Conservation (phyloP, 1,140 invertebrate species). For the Andrena cerasifolii region DNA sequence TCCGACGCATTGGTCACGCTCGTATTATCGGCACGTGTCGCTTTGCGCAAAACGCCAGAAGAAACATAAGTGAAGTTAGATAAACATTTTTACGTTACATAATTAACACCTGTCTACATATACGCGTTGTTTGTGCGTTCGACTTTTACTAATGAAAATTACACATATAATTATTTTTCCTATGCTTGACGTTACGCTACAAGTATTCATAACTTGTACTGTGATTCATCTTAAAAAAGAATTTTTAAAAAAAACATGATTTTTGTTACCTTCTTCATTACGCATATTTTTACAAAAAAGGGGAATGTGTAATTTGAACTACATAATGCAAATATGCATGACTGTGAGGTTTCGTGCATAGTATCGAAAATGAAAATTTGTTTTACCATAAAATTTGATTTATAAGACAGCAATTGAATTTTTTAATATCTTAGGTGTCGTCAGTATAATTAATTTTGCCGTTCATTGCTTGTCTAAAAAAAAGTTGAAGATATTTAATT, state of each 20-base stretch:
- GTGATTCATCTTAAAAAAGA: not conserved
- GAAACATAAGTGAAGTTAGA: not conserved
- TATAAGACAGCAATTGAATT: too few relatives aligned
- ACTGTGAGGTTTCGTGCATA: too few relatives aligned
- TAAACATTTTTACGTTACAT: slow-evolving; percentile 4
- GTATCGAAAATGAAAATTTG: too few relatives aligned
- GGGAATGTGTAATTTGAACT: too few relatives aligned
- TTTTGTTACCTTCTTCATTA: too few relatives aligned
- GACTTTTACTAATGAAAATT: not conserved
- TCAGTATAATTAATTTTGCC: too few relatives aligned
- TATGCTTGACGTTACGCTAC: not conserved
- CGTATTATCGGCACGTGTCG: not conserved
- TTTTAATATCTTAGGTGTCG: too few relatives aligned
- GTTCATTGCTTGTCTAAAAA: not conserved
- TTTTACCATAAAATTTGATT: not conserved
- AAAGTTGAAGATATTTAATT: not conserved
- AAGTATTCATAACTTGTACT: not conserved
- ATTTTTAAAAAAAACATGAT: too few relatives aligned
- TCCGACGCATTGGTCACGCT: not conserved
- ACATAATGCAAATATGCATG: too few relatives aligned
- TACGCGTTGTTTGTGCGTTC: too few relatives aligned
- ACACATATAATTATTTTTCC: not conserved
- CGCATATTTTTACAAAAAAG: too few relatives aligned
- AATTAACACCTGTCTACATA: slow-evolving; percentile 23
- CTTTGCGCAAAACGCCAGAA: not conserved